A percentile compares a stretch with the other conserved stretches of the same genome.
Conservation (phyloP, 2,888 invertebrate genomes). For the Ryuthela nishihirai region DNA sequence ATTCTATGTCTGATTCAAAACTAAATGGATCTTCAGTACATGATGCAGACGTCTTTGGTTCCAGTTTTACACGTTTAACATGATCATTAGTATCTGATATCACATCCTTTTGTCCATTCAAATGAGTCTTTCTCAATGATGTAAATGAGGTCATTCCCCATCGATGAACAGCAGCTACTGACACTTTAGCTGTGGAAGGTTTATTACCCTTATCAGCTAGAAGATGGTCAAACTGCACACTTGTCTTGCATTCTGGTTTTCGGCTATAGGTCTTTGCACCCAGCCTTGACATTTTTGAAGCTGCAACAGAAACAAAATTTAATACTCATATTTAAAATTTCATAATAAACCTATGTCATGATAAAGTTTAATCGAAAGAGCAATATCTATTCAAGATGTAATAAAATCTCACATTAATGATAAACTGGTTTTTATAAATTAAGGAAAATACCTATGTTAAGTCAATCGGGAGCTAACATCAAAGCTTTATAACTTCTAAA, state of each 20-base stretch:
- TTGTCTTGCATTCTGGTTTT: slow-evolving; percentile 47
- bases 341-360: too few species aligned
- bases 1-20: slow-evolving; percentile 37
- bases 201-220: slow-evolving; percentile 57
- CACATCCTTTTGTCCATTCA: slow-evolving; percentile 56
- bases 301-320: slow-evolving; percentile 1
- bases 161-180: slow-evolving; percentile 86
- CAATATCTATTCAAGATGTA: too few species aligned
- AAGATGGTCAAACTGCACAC: slow-evolving; percentile 60
- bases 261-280: slow-evolving; percentile 42
- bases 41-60: slow-evolving; percentile 2
- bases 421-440: too few species aligned
- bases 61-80: slow-evolving; percentile 25
- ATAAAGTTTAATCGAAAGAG: too few species aligned
- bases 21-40: slow-evolving; percentile 39
- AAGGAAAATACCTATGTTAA: too few species aligned
- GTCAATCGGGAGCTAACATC: too few species aligned
- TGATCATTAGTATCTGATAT: slow-evolving; percentile 7
- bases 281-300: slow-evolving; percentile 34
- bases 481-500: too few species aligned
- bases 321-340: too few species aligned
- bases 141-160: slow-evolving; percentile 94
- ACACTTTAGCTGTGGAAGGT: slow-evolving; percentile 74
- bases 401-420: too few species aligned
- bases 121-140: slow-evolving; percentile 71